Evolutionary conservation across 1,140 invertebrate species (phyloP), one percentile per base, ranked within the genome.

Genomic region (Drosophila nasuta): DNA sequence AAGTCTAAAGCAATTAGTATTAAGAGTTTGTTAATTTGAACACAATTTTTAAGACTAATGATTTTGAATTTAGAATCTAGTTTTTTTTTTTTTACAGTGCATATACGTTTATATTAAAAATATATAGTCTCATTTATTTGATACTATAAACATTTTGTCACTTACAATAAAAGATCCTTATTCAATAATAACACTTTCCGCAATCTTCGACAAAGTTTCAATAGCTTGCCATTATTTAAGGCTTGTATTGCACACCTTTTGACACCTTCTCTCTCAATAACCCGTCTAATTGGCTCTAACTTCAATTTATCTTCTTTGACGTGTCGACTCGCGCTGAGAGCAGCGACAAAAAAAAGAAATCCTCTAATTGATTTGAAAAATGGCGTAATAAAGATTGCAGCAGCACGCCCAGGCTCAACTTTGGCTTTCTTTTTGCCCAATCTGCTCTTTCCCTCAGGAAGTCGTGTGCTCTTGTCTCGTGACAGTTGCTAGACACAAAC

Each of bases 351-450:
- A 43, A 43, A 52, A 45, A 45, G 38, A 56, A 77, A 63, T 76
- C 57, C 70, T 73, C 60, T 78, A 88, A 83, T 83, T 89, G 85
- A 81, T 81, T 75, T 77, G 74, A 77, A 80, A 86, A 86, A 75
- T 85, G 78, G 69, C 66, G 45, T 49, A 33, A 69, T 51, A 80
- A 76, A 81, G 63, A 67, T 48, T 45, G 46, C 11, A 30, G 33
- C 58, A 67, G 64, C 63, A 57, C 66, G 25, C 20, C 54, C 11
- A 15, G 30, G 62, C 43, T 70, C 51, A 52, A 25, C 20, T 25
- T 25, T 4, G 51, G 35, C 35, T 7, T 38, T 7, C 28, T 35
- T 43, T 72, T 77, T 54, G 41, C 41, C 46, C 54, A 62, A 59
- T 75, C 48, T 48, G 35, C 46, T 64, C 59, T 11, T 2, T 8